A percentile compares a stretch with the other conserved stretches of the same genome.
Evolutionary conservation across 2,113 vertebrate genomes (phyloP).

Genomic region (Notechis scutatus): DNA sequence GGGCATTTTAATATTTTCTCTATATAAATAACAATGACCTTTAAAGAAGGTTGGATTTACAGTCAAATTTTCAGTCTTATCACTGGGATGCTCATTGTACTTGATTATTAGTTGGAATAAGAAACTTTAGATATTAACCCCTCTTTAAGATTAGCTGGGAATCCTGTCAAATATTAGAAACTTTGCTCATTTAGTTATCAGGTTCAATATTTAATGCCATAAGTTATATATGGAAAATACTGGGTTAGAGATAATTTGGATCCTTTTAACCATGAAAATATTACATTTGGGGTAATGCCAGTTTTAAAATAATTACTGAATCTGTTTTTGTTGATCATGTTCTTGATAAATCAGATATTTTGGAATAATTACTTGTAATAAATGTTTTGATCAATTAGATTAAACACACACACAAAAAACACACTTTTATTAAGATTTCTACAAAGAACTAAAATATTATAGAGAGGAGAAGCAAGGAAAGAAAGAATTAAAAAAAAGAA

Average conservation of each 20-base stretch:
- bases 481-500: neutral
- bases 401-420: neutral
- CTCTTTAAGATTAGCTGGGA: neutral
- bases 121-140: neutral
- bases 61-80: neutral
- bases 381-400: neutral
- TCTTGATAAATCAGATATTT: neutral
- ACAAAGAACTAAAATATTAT: neutral
- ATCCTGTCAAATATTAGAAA: neutral
- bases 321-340: neutral
- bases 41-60: neutral
- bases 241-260: neutral
- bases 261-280: neutral
- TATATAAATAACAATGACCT: neutral
- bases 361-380: neutral
- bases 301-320: neutral
- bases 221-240: neutral
- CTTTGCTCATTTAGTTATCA: neutral
- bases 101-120: neutral
- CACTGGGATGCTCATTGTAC: neutral
- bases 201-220: neutral
- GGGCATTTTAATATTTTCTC: neutral
- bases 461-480: neutral
- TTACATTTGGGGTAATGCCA: neutral
- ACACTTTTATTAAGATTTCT: neutral